phyloP scores from a whole-genome alignment of 2,797 vertebrate genomes.

The Scarus forsteni region DNA sequence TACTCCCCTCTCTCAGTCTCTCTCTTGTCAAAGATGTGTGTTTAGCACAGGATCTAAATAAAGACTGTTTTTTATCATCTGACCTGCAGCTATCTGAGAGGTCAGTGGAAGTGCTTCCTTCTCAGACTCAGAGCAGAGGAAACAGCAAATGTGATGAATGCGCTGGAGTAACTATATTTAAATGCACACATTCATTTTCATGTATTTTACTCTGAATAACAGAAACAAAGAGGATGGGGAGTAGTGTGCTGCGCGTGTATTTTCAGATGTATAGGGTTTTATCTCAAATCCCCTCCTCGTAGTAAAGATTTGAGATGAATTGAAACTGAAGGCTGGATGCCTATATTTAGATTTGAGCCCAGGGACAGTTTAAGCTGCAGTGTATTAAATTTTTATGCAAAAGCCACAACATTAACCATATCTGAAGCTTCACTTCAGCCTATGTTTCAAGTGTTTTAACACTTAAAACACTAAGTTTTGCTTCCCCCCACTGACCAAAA shows the following conservation, averaged over 20 bases:
- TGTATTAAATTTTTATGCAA: not conserved
- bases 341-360: not conserved
- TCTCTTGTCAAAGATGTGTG: constrained; percentile 29
- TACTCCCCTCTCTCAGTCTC: not conserved
- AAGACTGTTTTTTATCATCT: constrained; percentile 41
- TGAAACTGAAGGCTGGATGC: not conserved
- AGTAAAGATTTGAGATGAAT: not conserved
- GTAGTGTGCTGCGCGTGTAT: not conserved
- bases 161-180: constrained; percentile 1
- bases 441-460: no score
- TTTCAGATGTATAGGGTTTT: not conserved
- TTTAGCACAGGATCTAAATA: constrained; percentile 48
- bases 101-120: constrained; percentile 50
- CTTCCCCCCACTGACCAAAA: no score
- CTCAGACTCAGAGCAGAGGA: constrained; percentile 19
- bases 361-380: not conserved
- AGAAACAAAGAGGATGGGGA: not conserved
- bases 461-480: no score
- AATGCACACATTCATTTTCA: not conserved
- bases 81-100: constrained; percentile 33
- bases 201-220: not conserved
- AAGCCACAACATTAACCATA: not conserved
- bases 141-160: not conserved
- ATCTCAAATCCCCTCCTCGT: not conserved
- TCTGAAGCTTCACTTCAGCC: not conserved